Evolutionary conservation across 2,888 invertebrate genomes (phyloP).

Genomic region (Drepana falcataria): DNA sequence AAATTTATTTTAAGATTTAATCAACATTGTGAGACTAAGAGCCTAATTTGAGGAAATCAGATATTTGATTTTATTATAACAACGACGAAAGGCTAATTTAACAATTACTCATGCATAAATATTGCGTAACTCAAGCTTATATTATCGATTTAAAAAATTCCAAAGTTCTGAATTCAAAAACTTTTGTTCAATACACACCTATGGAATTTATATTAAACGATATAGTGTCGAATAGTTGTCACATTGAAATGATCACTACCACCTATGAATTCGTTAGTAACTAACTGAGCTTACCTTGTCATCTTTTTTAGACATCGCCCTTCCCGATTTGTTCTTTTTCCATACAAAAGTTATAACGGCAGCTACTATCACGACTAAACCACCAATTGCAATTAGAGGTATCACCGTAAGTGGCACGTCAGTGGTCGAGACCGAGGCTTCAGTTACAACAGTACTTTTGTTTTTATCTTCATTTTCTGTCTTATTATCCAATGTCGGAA

Average conservation of each 20-base stretch:
- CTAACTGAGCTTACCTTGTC: conserved; percentile 80
- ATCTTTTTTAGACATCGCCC: conserved; percentile 82
- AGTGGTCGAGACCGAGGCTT: conserved; percentile 56
- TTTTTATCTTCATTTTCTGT: conserved; percentile 35
- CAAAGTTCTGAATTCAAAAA: no score
- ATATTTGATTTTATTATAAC: no score
- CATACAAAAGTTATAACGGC: conserved; percentile 84
- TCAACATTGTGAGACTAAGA: not conserved
- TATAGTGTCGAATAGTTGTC: no score
- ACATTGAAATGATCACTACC: no score
- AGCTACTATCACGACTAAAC: conserved; percentile 83
- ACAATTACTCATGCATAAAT: no score
- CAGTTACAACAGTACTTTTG: conserved; percentile 37
- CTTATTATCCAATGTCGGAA: conserved; percentile 35
- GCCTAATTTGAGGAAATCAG: not conserved
- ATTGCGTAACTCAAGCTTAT: no score
- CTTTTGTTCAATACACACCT: no score
- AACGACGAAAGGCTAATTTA: no score
- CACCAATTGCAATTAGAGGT: conserved; percentile 84
- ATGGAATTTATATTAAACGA: no score
- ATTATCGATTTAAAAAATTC: no score
- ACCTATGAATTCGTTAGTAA: no score
- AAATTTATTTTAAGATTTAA: not conserved
- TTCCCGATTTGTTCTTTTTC: conserved; percentile 82
- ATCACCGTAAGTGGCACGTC: conserved; percentile 83